Conservation (phyloP, 2,797 vertebrate genomes). For the Chiroxiphia lanceolata region DNA sequence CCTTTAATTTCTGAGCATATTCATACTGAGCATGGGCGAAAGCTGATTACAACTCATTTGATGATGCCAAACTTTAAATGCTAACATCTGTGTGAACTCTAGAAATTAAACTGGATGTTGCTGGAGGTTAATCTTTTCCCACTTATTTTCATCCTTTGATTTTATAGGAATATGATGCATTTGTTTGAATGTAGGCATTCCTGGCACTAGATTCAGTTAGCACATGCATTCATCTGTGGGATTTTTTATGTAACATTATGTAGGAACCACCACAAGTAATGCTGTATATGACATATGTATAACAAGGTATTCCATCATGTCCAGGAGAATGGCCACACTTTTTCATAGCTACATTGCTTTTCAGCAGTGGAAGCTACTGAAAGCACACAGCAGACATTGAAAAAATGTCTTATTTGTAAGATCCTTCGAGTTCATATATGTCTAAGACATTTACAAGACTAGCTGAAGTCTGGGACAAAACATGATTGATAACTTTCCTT, state of each 20-base stretch:
- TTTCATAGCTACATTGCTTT: neutral
- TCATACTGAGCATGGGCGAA: neutral
- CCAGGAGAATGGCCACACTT: neutral
- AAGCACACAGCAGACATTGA: neutral
- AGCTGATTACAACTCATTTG: neutral
- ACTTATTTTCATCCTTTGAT: neutral
- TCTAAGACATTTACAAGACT: neutral
- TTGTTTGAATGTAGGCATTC: neutral
- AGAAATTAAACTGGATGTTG: neutral
- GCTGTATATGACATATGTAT: neutral
- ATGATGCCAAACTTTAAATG: neutral
- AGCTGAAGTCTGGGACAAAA: neutral
- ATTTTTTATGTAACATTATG: neutral
- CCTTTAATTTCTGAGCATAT: neutral
- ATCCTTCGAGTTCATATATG: neutral
- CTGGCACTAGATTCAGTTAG: neutral
- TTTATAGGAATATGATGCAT: neutral
- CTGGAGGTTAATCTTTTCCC: neutral
- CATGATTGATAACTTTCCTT: neutral
- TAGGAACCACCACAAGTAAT: neutral
- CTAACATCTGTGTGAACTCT: neutral
- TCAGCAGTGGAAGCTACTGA: neutral
- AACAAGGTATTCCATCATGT: neutral
- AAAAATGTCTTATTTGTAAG: neutral
- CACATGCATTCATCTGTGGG: accelerated